Base-by-base conservation (phyloP, 2,797 vertebrate species). In the Oreortyx pictus region DNA sequence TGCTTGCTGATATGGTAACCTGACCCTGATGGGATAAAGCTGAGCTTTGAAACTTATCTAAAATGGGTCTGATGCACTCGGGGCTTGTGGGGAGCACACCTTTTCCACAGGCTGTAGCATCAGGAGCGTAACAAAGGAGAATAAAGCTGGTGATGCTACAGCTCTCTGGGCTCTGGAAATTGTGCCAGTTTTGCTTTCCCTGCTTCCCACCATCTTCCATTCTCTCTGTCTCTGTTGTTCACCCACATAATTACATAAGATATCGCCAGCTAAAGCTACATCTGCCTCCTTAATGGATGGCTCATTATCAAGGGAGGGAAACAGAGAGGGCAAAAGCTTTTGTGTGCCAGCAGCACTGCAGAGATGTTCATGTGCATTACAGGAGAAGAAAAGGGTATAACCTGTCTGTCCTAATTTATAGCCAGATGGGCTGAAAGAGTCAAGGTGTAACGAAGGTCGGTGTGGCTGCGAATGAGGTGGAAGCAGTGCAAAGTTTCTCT, bases 281-380 rank as follows among this genome's bases (percentile, higher is more conserved):
- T 81, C 85, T 95, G 86, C 61, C 35, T 86, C 35, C 78, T 77
- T 95, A 95, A 95, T 94, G 80, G 82, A 64, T 61, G 84, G 83
- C 33, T 95, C 76, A 89, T 97, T 95, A 95, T 82, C 90, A 65
- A 86, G 82, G 92, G 94, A 92, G 86, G 93, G 71, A 96, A 96
- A 96, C 83, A 95, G 88, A 95, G 92, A 94, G 75, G 88, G 71
- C 81, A 92, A 72, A 91, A 92, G 27, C 49, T 35, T 83, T 93
- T 91, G 66, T 93, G 88, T 95, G 92, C 86, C 89, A 94, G 82
- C 44, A 86, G 49, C 87, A 49, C 47, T 74, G n/a, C 60, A 18
- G 82, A 94, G 78, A 87, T 80, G 70, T 50, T 73, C 76, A 4
- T 31, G 66, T 67, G 71, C 20, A 3, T 86, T 87, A 73, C 61